Conservation (phyloP, 2,888 invertebrate genomes). For the Dasysyrphus tricinctus region DNA sequence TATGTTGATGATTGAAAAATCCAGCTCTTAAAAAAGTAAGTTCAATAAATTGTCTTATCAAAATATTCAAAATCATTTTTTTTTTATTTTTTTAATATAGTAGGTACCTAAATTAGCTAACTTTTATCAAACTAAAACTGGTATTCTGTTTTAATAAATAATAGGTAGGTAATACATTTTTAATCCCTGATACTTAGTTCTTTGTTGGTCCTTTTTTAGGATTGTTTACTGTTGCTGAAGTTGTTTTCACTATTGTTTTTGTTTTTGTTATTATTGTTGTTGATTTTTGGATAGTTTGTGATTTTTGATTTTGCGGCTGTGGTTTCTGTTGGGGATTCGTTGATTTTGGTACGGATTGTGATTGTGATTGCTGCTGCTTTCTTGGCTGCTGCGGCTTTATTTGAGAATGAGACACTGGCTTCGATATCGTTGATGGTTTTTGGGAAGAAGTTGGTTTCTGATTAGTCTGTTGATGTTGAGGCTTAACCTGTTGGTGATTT, state of each 20-base stretch:
- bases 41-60: no score
- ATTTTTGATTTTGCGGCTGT: neutral
- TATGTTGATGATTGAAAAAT: no score
- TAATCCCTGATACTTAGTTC: neutral
- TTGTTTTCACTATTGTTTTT: neutral
- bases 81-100: no score
- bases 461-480: no score
- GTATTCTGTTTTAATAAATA: no score
- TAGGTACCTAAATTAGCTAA: no score
- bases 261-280: neutral
- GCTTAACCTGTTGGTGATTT: no score
- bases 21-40: no score
- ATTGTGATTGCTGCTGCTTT: neutral
- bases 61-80: no score
- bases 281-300: neutral
- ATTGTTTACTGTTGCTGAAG: neutral
- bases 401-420: neutral
- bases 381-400: neutral
- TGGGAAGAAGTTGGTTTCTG: neutral
- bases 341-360: neutral
- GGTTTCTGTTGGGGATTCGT: neutral
- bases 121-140: no score
- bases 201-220: neutral
- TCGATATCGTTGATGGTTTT: no score
- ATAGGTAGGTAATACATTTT: no score